Evolutionary conservation across 2,797 vertebrate species (phyloP).

Genomic region (Varecia variegata): DNA sequence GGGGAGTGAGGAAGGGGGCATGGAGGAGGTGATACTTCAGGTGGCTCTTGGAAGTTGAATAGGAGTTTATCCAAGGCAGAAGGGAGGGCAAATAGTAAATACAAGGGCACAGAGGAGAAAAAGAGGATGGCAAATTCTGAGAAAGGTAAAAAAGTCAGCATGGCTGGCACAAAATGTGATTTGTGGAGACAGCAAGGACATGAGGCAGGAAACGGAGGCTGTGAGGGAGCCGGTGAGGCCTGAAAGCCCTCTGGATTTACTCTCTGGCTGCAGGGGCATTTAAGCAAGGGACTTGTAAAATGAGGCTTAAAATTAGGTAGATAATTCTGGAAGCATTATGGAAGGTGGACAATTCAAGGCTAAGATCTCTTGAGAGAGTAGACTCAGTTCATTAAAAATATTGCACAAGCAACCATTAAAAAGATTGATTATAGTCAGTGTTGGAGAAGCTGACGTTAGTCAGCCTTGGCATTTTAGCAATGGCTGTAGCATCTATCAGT

Average conservation of each 20-base stretch:
- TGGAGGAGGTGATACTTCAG: not conserved
- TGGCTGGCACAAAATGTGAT: not conserved
- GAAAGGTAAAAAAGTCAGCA: not conserved
- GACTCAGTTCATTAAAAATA: not conserved
- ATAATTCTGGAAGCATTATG: not conserved
- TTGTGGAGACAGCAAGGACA: not conserved
- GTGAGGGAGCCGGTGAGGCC: not conserved
- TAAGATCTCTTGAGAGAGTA: not conserved
- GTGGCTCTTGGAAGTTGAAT: not conserved
- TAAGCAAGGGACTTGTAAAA: not conserved
- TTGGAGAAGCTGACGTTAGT: not conserved
- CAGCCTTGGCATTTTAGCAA: not conserved
- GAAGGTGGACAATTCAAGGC: not conserved
- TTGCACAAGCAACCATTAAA: not conserved
- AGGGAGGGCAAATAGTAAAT: not conserved
- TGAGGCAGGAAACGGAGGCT: not conserved
- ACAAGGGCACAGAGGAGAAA: not conserved
- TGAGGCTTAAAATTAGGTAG: not conserved
- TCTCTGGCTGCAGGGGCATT: not conserved
- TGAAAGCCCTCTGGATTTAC: not conserved
- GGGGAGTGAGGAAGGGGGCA: not conserved
- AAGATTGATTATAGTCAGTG: not conserved
- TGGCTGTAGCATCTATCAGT: not conserved
- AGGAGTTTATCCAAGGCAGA: not conserved
- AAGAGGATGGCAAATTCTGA: not conserved